Percentiles rank a stretch among this genome's conserved stretches.
Conservation (phyloP, 1,140 invertebrate species). For the Akabosia matsudoensis region DNA sequence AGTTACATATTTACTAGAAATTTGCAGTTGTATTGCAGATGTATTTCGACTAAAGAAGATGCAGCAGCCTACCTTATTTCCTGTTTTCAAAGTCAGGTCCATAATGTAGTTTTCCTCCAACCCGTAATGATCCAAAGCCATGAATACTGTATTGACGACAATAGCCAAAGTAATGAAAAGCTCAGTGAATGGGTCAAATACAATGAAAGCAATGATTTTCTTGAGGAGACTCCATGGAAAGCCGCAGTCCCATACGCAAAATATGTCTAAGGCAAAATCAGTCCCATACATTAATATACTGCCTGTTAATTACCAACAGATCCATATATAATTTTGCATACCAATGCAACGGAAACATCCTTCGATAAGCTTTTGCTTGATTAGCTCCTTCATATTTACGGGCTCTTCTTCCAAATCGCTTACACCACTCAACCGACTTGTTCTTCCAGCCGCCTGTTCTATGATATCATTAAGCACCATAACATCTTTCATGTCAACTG, state of each 20-base stretch:
- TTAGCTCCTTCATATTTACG: constrained; percentile 68
- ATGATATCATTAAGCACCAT: constrained; percentile 96
- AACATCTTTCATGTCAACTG: constrained; percentile 60
- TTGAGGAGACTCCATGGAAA: constrained; percentile 63
- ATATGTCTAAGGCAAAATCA: constrained; percentile 64
- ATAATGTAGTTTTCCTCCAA: constrained; percentile 75
- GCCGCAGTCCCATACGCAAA: constrained; percentile 96
- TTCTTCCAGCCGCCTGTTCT: constrained; percentile 83
- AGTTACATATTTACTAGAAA: not conserved
- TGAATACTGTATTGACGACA: constrained; percentile 94
- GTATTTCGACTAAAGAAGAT: no score
- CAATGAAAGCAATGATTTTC: constrained; percentile 72
- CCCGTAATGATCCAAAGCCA: constrained; percentile 93
- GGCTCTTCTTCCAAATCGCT: constrained; percentile 2
- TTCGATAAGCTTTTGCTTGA: constrained; percentile 78
- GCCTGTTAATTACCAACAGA: not conserved
- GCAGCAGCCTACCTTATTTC: constrained; percentile 83
- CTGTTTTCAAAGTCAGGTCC: constrained; percentile 78
- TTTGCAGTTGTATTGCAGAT: no score
- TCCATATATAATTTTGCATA: not conserved
- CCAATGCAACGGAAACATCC: constrained; percentile 67
- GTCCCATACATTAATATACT: not conserved
- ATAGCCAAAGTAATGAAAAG: constrained; percentile 97
- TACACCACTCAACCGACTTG: constrained; percentile 54
- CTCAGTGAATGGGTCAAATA: constrained; percentile 96